Conservation (phyloP, 1,140 invertebrate genomes). For the Brachystomella parvula region DNA sequence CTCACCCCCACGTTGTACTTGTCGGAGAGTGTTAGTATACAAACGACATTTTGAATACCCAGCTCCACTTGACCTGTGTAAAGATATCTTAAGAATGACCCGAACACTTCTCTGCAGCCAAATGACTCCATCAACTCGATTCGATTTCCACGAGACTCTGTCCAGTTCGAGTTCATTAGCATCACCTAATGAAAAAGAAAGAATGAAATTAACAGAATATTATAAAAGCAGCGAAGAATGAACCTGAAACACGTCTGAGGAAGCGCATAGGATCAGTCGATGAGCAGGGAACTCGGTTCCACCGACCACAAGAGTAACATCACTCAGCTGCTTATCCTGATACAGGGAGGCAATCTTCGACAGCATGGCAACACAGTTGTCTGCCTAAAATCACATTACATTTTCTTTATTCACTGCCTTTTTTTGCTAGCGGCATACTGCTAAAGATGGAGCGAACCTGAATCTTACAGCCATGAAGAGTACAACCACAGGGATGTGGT, state of each 20-base stretch:
- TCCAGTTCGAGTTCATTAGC: conserved; percentile 89
- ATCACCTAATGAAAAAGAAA: conserved; percentile 59
- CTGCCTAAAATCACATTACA: conserved; percentile 59
- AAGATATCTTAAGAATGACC: conserved; percentile 82
- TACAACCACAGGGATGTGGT: no score
- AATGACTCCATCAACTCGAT: conserved; percentile 78
- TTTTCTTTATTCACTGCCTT: no score
- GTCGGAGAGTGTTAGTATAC: conserved; percentile 77
- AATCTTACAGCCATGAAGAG: no score
- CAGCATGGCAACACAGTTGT: conserved; percentile 69
- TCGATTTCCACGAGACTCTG: conserved; percentile 72
- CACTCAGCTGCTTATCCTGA: conserved; percentile 74
- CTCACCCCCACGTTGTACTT: conserved; percentile 84
- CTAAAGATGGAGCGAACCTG: no score
- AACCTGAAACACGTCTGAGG: conserved; percentile 90
- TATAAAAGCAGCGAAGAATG: conserved; percentile 12
- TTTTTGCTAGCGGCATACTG: no score
- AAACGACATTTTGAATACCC: conserved; percentile 70
- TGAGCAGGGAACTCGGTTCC: conserved; percentile 76
- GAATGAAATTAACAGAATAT: conserved; percentile 14
- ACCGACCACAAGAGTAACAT: conserved; percentile 71
- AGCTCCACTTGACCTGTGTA: conserved; percentile 85
- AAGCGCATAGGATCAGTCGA: conserved; percentile 83
- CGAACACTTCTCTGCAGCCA: conserved; percentile 73
- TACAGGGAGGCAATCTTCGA: conserved; percentile 73